Evolutionary conservation across 1,140 invertebrate species (phyloP).

Genomic region (Apis florea): DNA sequence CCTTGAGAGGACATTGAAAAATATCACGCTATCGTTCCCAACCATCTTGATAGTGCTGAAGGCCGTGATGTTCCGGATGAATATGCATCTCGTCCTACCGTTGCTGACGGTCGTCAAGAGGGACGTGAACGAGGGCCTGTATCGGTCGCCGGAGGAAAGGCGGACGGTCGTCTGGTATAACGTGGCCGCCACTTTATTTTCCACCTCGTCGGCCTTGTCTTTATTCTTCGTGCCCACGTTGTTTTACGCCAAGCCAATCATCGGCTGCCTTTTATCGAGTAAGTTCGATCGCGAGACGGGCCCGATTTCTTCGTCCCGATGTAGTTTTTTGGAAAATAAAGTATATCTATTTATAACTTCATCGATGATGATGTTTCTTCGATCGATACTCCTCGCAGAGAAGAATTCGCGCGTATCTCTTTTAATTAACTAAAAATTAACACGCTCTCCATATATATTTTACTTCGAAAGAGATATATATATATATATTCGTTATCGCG

Average conservation of each 20-base stretch:
- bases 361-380: too few relatives aligned
- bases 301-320: too few relatives aligned
- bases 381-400: too few relatives aligned
- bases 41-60: constrained; percentile 53
- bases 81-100: constrained; percentile 44
- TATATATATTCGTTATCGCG: too few relatives aligned
- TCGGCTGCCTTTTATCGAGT: constrained; percentile 44
- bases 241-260: constrained; percentile 46
- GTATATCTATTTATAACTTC: too few relatives aligned
- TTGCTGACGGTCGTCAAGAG: constrained; percentile 37
- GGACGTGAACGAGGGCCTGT: constrained; percentile 40
- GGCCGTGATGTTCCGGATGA: constrained; percentile 55
- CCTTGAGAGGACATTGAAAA: constrained; percentile 42
- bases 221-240: constrained; percentile 55
- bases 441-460: too few relatives aligned
- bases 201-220: constrained; percentile 39
- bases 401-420: too few relatives aligned
- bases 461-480: too few relatives aligned
- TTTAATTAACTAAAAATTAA: too few relatives aligned
- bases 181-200: constrained; percentile 48
- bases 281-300: constrained; percentile 19
- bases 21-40: constrained; percentile 50
- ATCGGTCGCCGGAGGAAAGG: constrained; percentile 29
- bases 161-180: constrained; percentile 47
- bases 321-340: too few relatives aligned